These are phyloP conservation scores for Paguma larvata DNA, from an alignment of 2,797 vertebrate species.

Conservation along the genomic window DNA sequence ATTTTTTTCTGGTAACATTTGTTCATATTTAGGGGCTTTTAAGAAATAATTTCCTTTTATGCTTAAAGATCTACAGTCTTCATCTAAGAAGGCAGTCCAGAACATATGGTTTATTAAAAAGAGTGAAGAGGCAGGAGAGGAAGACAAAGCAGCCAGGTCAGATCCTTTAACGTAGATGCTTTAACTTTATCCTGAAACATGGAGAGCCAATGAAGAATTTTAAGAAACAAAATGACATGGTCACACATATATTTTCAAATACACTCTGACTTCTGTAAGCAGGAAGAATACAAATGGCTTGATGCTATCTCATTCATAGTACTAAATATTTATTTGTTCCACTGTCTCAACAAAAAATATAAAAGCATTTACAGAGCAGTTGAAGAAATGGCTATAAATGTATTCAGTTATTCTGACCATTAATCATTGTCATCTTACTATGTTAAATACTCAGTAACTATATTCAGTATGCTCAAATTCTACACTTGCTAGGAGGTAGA, in stretches of 20 bases:
- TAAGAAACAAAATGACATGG: not conserved
- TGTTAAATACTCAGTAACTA: constrained; percentile 8
- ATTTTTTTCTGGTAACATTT: not conserved
- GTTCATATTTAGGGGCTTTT: not conserved
- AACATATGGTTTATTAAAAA: not conserved
- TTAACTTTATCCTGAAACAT: not conserved
- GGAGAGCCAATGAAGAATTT: not conserved
- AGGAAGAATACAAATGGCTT: not conserved
- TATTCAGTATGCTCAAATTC: not conserved
- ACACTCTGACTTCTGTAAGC: not conserved
- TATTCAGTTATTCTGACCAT: not conserved
- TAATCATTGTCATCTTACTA: not conserved
- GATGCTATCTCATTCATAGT: not conserved
- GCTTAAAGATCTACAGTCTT: not conserved
- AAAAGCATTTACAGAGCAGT: not conserved
- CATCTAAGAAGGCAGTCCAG: not conserved
- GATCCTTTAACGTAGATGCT: not conserved
- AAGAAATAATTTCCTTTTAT: not conserved
- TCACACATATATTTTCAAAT: not conserved
- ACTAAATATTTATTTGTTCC: constrained; percentile 26
- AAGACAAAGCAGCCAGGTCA: not conserved
- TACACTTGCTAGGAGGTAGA: not conserved
- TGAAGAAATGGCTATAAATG: constrained; percentile 13
- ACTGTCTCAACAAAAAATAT: not conserved
- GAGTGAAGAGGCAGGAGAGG: not conserved